These are phyloP conservation scores for Andricus grossulariae DNA, from an alignment of 1,140 invertebrate species.

Conservation along the genomic window DNA sequence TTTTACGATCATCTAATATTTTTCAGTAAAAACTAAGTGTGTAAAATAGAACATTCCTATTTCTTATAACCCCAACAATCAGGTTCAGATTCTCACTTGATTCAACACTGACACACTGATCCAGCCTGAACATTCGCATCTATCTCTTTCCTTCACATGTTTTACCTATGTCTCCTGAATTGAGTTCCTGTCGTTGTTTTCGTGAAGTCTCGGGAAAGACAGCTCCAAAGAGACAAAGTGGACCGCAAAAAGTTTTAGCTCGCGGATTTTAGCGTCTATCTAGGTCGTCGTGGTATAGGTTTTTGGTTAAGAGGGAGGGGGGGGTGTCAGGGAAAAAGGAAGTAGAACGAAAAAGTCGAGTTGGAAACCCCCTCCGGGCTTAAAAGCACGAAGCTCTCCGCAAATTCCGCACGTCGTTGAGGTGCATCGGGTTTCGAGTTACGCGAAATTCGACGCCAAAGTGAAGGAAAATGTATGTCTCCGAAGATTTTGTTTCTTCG, in stretches of 20 bases:
- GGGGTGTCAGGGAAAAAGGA: slow-evolving; percentile 20
- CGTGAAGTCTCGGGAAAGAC: slow-evolving; percentile 35
- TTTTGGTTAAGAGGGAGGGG: slow-evolving; percentile 27
- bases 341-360: slow-evolving; percentile 39
- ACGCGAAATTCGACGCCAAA: slow-evolving; percentile 67
- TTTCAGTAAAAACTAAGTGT: too few relatives aligned
- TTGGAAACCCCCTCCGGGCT: slow-evolving; percentile 30
- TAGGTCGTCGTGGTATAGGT: slow-evolving; percentile 36
- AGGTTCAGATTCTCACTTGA: background rate
- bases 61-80: too few relatives aligned
- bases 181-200: slow-evolving; percentile 43
- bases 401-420: slow-evolving; percentile 45
- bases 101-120: background rate
- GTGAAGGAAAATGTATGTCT: slow-evolving; percentile 62
- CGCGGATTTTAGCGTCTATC: slow-evolving; percentile 38
- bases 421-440: slow-evolving; percentile 56
- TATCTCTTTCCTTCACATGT: slow-evolving; percentile 38
- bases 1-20: too few relatives aligned
- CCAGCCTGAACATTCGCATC: background rate
- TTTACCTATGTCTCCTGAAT: slow-evolving; percentile 33
- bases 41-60: too few relatives aligned
- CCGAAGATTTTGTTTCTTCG: background rate
- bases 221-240: slow-evolving; percentile 45
- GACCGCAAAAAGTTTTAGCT: slow-evolving; percentile 47
- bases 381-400: slow-evolving; percentile 40